A percentile compares a stretch with the other conserved stretches of the same genome.
These are phyloP conservation scores for Scaptomyza caliginosa DNA, from an alignment of 2,888 invertebrate genomes.

Conservation along the genomic window DNA sequence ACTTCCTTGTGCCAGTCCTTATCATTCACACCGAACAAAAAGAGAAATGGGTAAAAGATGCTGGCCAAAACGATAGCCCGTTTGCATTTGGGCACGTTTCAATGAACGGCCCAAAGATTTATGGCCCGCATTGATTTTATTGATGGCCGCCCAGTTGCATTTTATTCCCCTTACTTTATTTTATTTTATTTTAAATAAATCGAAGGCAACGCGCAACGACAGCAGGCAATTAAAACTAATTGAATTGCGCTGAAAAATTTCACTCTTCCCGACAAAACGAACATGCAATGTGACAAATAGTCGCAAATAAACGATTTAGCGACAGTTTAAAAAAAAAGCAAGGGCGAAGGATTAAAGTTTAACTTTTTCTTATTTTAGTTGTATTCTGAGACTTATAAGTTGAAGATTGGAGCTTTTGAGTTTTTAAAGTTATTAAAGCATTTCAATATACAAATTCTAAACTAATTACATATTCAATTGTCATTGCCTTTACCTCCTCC, in stretches of 20 bases:
- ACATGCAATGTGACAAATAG: conserved; percentile 52
- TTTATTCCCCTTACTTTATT: conserved; percentile 37
- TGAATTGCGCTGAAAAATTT: conserved; percentile 56
- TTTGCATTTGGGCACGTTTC: conserved; percentile 66
- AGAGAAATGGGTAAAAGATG: conserved; percentile 15
- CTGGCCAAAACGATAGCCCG: conserved; percentile 34
- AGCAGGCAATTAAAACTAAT: conserved; percentile 74
- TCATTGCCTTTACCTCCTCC: neutral
- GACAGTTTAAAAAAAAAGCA: conserved; percentile 1
- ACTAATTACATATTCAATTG: conserved; percentile 30
- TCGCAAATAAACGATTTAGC: conserved; percentile 29
- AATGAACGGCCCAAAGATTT: conserved; percentile 77
- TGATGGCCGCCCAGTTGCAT: conserved; percentile 64
- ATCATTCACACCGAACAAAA: conserved; percentile 62
- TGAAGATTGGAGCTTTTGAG: too few relatives aligned
- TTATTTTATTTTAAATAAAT: conserved; percentile 52
- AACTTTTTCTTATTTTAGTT: neutral
- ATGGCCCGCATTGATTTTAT: conserved; percentile 81
- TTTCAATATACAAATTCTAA: neutral
- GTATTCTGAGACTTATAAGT: neutral
- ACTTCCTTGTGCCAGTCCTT: conserved; percentile 61
- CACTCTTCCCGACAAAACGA: conserved; percentile 8
- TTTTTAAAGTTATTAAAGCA: neutral
- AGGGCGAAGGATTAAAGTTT: neutral
- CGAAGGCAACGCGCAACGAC: conserved; percentile 35